These are phyloP conservation scores for Choristoneura rosaceana DNA, from an alignment of 2,888 invertebrate genomes.

Conservation along the genomic window DNA sequence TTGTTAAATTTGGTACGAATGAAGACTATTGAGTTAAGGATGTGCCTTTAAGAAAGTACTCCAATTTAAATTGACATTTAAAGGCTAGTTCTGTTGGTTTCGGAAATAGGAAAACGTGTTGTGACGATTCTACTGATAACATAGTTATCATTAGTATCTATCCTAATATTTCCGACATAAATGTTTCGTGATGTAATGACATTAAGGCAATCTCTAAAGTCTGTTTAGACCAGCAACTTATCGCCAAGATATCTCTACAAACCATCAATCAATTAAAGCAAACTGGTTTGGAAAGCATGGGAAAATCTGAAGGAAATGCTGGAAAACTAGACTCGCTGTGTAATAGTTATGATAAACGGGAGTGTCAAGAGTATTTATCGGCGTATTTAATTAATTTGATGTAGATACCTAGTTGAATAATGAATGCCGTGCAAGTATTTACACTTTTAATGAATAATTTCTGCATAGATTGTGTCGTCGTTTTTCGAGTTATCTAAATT, in stretches of 20 bases:
- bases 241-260: conserved; percentile 27
- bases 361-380: conserved; percentile 14
- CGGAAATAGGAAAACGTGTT: no score
- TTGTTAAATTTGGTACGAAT: neutral
- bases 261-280: conserved; percentile 27
- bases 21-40: no score
- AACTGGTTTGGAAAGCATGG: conserved; percentile 41
- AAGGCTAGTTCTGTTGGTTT: neutral
- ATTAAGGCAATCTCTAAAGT: no score
- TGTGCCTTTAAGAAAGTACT: no score
- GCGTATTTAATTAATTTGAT: conserved; percentile 1
- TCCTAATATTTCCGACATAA: neutral
- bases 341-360: conserved; percentile 19
- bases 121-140: no score
- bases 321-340: conserved; percentile 29
- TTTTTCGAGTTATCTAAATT: no score
- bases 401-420: neutral
- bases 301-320: conserved; percentile 39
- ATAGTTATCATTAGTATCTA: neutral
- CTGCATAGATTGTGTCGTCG: no score
- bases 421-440: no score
- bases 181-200: conserved; percentile 5
- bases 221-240: conserved; percentile 27
- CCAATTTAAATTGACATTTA: neutral
- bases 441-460: no score